phyloP scores from a whole-genome alignment of 2,888 invertebrate species.

The Leucoma salicis region DNA sequence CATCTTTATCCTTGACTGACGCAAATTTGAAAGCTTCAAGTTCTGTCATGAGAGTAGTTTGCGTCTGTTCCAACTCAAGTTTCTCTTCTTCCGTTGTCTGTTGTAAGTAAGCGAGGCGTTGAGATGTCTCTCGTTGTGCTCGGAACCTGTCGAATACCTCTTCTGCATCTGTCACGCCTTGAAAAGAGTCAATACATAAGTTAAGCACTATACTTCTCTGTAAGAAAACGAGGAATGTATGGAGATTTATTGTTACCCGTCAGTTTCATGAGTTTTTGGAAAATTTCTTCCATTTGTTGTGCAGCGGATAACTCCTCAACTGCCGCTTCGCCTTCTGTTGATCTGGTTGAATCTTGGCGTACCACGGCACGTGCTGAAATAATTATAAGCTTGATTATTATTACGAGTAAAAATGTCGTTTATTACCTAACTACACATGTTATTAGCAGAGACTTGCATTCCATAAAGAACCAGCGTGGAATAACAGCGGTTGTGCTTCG shows the following conservation, averaged over 20 bases:
- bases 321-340: slow-evolving; percentile 67
- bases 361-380: slow-evolving; percentile 63
- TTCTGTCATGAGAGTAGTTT: slow-evolving; percentile 85
- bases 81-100: slow-evolving; percentile 89
- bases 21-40: slow-evolving; percentile 90
- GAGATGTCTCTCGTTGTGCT: slow-evolving; percentile 87
- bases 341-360: slow-evolving; percentile 83
- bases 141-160: slow-evolving; percentile 89
- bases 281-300: slow-evolving; percentile 84
- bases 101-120: slow-evolving; percentile 86
- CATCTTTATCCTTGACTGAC: slow-evolving; percentile 90
- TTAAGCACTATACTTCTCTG: too few relatives aligned
- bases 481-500: too few relatives aligned
- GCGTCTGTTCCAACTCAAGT: slow-evolving; percentile 84
- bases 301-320: slow-evolving; percentile 64
- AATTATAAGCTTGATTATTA: too few relatives aligned
- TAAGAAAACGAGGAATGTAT: too few relatives aligned
- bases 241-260: slow-evolving; percentile 76
- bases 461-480: too few relatives aligned
- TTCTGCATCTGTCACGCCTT: slow-evolving; percentile 87
- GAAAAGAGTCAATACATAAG: neutral
- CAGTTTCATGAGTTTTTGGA: slow-evolving; percentile 88
- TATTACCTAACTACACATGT: too few relatives aligned
- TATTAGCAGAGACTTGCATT: too few relatives aligned
- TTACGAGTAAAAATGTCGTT: too few relatives aligned